Conservation (phyloP, 2,797 vertebrate genomes). For the Dipus sagitta region DNA sequence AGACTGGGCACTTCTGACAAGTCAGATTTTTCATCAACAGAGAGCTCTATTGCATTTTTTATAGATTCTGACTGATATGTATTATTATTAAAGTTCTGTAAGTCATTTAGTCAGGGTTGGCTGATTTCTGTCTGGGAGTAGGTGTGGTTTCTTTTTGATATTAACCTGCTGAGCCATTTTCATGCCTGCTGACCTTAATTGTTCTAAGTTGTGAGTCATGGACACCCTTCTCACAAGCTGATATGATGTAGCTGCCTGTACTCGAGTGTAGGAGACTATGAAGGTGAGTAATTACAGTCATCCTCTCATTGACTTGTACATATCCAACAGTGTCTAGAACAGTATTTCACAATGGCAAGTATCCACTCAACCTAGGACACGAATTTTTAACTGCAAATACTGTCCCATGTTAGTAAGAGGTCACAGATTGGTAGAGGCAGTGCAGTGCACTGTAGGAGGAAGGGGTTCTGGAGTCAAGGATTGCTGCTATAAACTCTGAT, state of each 20-base stretch:
- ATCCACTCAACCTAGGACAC: background rate
- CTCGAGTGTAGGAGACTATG: background rate
- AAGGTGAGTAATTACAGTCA: background rate
- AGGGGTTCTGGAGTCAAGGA: background rate
- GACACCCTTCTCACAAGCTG: constrained; percentile 11
- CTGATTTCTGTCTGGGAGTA: constrained; percentile 56
- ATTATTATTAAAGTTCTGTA: constrained; percentile 72
- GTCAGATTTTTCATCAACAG: constrained; percentile 72
- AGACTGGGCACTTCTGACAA: constrained; percentile 67
- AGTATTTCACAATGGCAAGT: constrained; percentile 22
- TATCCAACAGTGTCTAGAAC: background rate
- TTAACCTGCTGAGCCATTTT: constrained; percentile 41
- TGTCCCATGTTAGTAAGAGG: background rate
- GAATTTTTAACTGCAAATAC: constrained; percentile 42
- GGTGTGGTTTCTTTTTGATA: constrained; percentile 50
- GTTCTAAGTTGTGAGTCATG: constrained; percentile 36
- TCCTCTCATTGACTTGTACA: background rate
- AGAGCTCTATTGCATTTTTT: constrained; percentile 34
- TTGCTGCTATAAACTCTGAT: background rate
- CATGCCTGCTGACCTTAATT: background rate
- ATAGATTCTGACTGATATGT: constrained; percentile 64
- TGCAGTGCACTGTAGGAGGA: background rate
- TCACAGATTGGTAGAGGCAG: background rate
- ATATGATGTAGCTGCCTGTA: background rate
- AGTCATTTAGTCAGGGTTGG: constrained; percentile 60